These are phyloP conservation scores for Platysternon megacephalum DNA, from an alignment of 2,113 vertebrate species.

Conservation along the genomic window DNA sequence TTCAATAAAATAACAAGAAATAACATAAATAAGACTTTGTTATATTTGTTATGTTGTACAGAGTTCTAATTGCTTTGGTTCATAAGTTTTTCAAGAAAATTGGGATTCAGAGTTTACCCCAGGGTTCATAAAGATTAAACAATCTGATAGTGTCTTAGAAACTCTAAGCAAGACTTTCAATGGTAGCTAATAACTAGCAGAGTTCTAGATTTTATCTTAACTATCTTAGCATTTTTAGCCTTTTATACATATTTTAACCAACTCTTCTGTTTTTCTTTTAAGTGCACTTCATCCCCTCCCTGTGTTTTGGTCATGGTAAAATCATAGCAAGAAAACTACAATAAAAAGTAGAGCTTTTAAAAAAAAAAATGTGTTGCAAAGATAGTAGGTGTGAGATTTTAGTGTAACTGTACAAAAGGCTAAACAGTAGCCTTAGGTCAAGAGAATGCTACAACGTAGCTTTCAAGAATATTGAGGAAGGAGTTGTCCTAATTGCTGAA, in stretches of 20 bases:
- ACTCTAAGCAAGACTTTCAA: background rate
- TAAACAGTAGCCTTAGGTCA: background rate
- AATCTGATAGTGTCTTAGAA: background rate
- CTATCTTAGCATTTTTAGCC: background rate
- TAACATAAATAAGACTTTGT: background rate
- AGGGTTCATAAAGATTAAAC: background rate
- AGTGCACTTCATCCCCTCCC: background rate
- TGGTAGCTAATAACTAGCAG: background rate
- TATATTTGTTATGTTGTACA: background rate
- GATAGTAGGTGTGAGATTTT: background rate
- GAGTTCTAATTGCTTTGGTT: background rate
- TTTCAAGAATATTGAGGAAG: background rate
- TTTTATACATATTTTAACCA: background rate
- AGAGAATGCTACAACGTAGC: background rate
- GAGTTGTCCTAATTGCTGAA: background rate
- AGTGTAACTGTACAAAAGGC: background rate
- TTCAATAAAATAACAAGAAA: constrained; percentile 8
- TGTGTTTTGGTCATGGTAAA: background rate
- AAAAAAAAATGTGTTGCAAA: background rate
- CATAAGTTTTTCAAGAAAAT: background rate
- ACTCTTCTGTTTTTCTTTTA: background rate
- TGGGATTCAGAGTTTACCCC: constrained; percentile 16
- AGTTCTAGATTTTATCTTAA: background rate
- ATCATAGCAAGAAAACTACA: background rate
- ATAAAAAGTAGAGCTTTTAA: background rate